Evolutionary conservation across 1,140 invertebrate species (phyloP).

Genomic region (Pseudomyrmex flavicornis): DNA sequence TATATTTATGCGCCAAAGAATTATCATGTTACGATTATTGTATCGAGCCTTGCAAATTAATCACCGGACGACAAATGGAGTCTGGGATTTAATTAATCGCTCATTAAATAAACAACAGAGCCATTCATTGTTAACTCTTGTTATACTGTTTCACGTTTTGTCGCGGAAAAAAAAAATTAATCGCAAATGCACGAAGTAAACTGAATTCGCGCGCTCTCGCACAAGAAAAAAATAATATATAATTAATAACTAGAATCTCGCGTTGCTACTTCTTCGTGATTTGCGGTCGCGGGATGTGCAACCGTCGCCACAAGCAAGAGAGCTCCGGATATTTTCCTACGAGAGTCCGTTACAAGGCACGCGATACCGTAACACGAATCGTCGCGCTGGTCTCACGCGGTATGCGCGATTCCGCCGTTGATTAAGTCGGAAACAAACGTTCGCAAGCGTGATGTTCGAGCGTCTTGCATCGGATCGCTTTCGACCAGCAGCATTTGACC

Average conservation of each 20-base stretch:
- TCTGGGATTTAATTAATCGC: slow-evolving; percentile 36
- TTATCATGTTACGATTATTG: slow-evolving; percentile 26
- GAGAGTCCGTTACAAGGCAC: slow-evolving; percentile 32
- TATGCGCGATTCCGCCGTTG: slow-evolving; percentile 40
- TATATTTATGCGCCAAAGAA: slow-evolving; percentile 13
- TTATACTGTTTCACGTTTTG: slow-evolving; percentile 21
- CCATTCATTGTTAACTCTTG: slow-evolving; percentile 5
- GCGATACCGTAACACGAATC: slow-evolving; percentile 49
- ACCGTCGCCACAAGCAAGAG: not conserved
- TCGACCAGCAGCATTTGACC: slow-evolving; percentile 57
- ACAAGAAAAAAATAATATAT: not conserved
- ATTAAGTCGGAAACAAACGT: slow-evolving; percentile 53
- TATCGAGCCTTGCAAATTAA: slow-evolving; percentile 24
- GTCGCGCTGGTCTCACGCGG: slow-evolving; percentile 28
- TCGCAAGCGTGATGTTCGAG: slow-evolving; percentile 48
- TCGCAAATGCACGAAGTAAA: slow-evolving; percentile 16
- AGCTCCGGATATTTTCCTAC: not conserved
- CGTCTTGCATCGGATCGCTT: slow-evolving; percentile 51
- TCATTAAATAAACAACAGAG: slow-evolving; percentile 14
- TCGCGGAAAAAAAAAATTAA: not conserved
- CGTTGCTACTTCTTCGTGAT: slow-evolving; percentile 20
- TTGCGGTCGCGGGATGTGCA: not conserved
- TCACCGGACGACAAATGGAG: not conserved
- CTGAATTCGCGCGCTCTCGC: slow-evolving; percentile 2
- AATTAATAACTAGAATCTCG: slow-evolving; percentile 17